Evolutionary conservation across 2,113 vertebrate genomes (phyloP).

Genomic region (Eretmochelys imbricata): DNA sequence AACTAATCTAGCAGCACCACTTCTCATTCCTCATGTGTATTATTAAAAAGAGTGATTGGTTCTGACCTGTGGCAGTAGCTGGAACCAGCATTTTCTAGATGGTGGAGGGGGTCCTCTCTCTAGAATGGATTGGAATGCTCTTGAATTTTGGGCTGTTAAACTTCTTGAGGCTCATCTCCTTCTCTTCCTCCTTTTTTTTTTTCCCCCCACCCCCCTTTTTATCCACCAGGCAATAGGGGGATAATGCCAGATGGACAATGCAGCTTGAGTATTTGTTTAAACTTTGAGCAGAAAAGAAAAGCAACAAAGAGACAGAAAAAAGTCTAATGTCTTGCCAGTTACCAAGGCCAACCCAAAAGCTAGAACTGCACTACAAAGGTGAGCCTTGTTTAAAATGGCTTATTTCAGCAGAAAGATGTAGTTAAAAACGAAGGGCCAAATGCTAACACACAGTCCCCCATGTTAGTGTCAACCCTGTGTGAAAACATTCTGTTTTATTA

Average conservation of each 20-base stretch:
- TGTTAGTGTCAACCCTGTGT: background rate
- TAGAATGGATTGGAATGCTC: rapidly evolving
- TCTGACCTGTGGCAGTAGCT: rapidly evolving
- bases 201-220: rapidly evolving
- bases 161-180: rapidly evolving
- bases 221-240: background rate
- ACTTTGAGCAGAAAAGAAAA: conserved; percentile 20
- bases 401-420: background rate
- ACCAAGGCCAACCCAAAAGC: background rate
- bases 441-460: background rate
- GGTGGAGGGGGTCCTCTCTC: background rate
- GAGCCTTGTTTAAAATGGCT: background rate
- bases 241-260: background rate
- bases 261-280: conserved; percentile 17
- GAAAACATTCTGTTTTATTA: background rate
- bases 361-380: background rate
- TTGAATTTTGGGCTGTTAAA: background rate
- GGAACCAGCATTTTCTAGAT: rapidly evolving
- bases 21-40: background rate
- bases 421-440: background rate
- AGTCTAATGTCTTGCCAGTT: background rate
- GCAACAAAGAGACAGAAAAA: conserved; percentile 19
- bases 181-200: no score
- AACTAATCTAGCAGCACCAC: rapidly evolving
- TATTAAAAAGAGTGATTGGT: background rate